Percentiles rank a stretch among this genome's conserved stretches.
Evolutionary conservation across 2,113 vertebrate genomes (phyloP).

Genomic region (Seriola aureovittata): DNA sequence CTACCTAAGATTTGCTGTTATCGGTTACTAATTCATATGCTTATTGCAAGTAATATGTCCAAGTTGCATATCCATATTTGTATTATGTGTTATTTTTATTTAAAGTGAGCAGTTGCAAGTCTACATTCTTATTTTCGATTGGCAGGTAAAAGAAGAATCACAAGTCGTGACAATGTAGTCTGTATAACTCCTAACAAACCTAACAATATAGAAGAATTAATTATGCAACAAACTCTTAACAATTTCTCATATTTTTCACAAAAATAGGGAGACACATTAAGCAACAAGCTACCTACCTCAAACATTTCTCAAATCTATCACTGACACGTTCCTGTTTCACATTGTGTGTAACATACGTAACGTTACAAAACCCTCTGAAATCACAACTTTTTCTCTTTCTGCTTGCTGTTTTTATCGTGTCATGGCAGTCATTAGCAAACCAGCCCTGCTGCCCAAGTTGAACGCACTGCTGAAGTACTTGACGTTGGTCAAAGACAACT

Average conservation of each 20-base stretch:
- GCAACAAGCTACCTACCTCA: background rate
- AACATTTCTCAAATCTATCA: background rate
- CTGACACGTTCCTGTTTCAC: background rate
- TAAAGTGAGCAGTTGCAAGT: background rate
- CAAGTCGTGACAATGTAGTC: background rate
- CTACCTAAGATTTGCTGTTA: background rate
- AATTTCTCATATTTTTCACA: background rate
- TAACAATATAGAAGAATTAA: background rate
- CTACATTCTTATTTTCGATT: background rate
- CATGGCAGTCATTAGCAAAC: constrained; percentile 7
- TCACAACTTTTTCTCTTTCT: constrained; percentile 8
- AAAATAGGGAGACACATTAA: background rate
- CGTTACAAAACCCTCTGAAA: background rate
- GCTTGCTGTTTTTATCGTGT: background rate
- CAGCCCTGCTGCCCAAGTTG: constrained; percentile 4
- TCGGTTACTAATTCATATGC: background rate
- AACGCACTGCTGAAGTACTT: background rate
- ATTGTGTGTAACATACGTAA: background rate
- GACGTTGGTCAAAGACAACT: background rate
- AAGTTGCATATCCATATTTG: background rate
- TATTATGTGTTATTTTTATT: background rate
- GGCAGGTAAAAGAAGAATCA: background rate
- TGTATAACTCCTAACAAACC: background rate
- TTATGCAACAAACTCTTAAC: background rate
- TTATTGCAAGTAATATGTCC: background rate